A percentile compares a stretch with the other conserved stretches of the same genome.
These are phyloP conservation scores for Tachycineta bicolor DNA, from an alignment of 2,113 vertebrate species.

Conservation along the genomic window DNA sequence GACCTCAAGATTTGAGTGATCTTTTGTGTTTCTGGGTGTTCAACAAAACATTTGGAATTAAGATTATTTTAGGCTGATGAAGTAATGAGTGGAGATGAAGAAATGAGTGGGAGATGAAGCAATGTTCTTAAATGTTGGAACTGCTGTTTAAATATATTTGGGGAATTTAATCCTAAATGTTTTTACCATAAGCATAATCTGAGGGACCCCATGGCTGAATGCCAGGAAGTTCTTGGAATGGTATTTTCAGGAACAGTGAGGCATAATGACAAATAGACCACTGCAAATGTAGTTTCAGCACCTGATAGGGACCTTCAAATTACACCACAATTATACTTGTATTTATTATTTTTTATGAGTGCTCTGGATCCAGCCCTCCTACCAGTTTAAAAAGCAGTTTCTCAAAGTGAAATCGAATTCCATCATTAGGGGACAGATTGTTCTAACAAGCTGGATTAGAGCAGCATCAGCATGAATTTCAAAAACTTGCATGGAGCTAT, in stretches of 20 bases:
- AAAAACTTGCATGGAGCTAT: slow-evolving; percentile 79
- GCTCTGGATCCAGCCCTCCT: slow-evolving; percentile 34
- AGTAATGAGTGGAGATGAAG: background rate
- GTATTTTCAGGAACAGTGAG: background rate
- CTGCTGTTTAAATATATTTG: background rate
- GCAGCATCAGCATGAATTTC: slow-evolving; percentile 81
- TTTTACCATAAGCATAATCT: background rate
- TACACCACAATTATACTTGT: background rate
- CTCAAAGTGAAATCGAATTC: slow-evolving; percentile 68
- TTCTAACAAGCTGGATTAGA: slow-evolving; percentile 74
- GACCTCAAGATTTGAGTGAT: background rate
- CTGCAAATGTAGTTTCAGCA: background rate
- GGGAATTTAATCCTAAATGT: background rate
- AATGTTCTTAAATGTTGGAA: background rate
- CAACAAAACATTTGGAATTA: background rate
- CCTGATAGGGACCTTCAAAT: slow-evolving; percentile 21
- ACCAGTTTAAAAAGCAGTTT: slow-evolving; percentile 61
- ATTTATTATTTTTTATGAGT: slow-evolving; percentile 12
- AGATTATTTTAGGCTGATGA: background rate
- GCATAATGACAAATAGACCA: background rate
- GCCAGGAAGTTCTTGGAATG: background rate
- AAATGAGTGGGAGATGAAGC: background rate
- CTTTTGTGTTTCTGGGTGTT: background rate
- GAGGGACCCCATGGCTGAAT: background rate
- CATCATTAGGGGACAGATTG: slow-evolving; percentile 77